Evolutionary conservation across 2,888 invertebrate genomes (phyloP).

Genomic region (Plebejus anna): DNA sequence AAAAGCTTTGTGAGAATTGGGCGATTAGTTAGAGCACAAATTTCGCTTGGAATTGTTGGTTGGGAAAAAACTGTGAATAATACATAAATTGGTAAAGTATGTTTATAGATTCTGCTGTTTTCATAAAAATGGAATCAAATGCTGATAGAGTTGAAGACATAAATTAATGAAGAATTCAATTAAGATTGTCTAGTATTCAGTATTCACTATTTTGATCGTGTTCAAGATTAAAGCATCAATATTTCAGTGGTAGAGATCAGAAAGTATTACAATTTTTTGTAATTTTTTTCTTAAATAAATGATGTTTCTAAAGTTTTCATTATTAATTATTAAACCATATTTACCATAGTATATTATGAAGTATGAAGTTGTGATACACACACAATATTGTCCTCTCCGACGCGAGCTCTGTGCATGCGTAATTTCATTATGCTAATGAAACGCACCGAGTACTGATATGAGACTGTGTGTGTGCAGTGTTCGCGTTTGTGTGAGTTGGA

Average conservation of each 20-base stretch:
- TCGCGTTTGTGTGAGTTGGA: neutral
- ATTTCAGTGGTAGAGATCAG: too few species aligned
- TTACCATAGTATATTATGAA: neutral
- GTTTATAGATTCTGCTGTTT: neutral
- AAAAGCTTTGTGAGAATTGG: constrained; percentile 9
- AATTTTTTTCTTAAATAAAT: too few species aligned
- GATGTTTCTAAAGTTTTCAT: neutral
- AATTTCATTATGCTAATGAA: constrained; percentile 72
- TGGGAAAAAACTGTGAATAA: neutral
- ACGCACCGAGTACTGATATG: constrained; percentile 43
- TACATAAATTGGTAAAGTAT: neutral
- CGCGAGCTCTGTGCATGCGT: constrained; percentile 66
- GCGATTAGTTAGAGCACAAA: neutral
- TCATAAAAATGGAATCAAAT: neutral
- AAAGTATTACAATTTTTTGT: too few species aligned
- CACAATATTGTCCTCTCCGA: neutral
- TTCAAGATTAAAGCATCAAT: too few species aligned
- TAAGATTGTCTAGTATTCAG: neutral
- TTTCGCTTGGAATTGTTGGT: neutral
- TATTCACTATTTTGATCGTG: neutral
- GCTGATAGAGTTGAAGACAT: constrained; percentile 4
- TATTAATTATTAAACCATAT: neutral
- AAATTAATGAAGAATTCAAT: neutral
- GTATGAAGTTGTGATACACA: neutral
- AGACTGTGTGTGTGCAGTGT: neutral